phyloP scores from a whole-genome alignment of 23 tunicate genomes.

The Ascidia mentula region DNA sequence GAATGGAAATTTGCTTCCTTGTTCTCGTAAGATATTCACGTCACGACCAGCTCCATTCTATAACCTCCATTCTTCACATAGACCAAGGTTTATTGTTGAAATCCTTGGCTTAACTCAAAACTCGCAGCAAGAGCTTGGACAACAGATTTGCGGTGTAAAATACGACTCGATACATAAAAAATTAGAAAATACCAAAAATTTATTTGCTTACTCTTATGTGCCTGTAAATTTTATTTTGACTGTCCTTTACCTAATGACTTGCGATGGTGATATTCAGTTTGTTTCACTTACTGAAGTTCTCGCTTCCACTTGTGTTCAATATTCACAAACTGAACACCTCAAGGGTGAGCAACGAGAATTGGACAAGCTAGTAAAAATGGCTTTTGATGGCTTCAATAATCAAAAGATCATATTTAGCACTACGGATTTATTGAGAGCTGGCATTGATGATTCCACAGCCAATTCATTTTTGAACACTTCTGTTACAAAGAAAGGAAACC shows the following conservation, averaged over 20 bases:
- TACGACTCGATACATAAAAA: background rate
- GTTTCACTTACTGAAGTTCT: background rate
- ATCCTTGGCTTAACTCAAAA: background rate
- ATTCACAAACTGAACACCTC: background rate
- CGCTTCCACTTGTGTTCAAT: background rate
- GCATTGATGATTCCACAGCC: background rate
- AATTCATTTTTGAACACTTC: background rate
- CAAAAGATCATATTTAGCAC: background rate
- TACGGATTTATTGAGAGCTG: background rate
- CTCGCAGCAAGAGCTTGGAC: background rate
- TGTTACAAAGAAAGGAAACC: background rate
- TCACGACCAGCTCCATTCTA: background rate
- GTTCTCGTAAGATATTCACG: background rate
- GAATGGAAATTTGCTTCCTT: background rate
- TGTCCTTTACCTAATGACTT: background rate
- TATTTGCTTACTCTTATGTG: background rate
- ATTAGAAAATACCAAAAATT: background rate
- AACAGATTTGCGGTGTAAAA: background rate
- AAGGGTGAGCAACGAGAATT: background rate
- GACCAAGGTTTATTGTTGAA: background rate
- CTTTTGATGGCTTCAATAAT: background rate
- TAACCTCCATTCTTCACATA: background rate
- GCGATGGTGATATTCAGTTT: constrained; percentile 8
- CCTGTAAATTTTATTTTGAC: constrained; percentile 1
- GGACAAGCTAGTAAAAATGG: background rate